Evolutionary conservation across 37 sponge, comb jelly and placozoan genomes (phyloP).

Genomic region (Cliona cf. orientalis): DNA sequence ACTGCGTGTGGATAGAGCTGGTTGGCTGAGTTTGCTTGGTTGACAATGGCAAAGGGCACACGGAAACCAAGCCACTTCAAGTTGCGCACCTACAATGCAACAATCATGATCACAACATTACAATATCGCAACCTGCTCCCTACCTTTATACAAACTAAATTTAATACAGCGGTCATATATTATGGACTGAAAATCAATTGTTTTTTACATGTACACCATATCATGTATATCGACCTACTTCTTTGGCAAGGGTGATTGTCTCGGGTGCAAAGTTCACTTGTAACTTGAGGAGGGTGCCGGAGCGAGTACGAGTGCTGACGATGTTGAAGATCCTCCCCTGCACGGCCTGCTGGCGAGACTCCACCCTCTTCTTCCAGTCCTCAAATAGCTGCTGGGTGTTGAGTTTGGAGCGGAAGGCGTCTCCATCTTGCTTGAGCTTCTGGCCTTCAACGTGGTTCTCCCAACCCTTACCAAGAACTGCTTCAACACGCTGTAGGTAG

Average conservation of each 20-base stretch:
- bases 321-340: slow-evolving; percentile 87
- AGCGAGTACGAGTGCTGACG: slow-evolving; percentile 62
- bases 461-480: slow-evolving; percentile 95
- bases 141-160: neutral
- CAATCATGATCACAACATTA: too few relatives aligned
- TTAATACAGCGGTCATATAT: neutral
- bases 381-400: slow-evolving; percentile 86
- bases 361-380: slow-evolving; percentile 71
- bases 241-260: slow-evolving; percentile 94
- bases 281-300: slow-evolving; percentile 72
- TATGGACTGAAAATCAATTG: neutral
- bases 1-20: slow-evolving; percentile 98
- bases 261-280: slow-evolving; percentile 95
- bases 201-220: neutral
- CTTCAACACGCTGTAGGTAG: slow-evolving; percentile 94
- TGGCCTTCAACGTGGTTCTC: slow-evolving; percentile 94
- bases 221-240: slow-evolving; percentile 57
- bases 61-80: slow-evolving; percentile 91
- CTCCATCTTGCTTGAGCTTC: slow-evolving; percentile 95
- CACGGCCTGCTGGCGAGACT: slow-evolving; percentile 67
- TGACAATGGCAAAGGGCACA: slow-evolving; percentile 88
- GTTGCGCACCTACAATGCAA: slow-evolving; percentile 69
- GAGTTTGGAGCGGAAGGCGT: slow-evolving; percentile 91
- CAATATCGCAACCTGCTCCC: neutral
- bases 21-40: slow-evolving; percentile 94